phyloP scores from a whole-genome alignment of 64 coral and sea anemone genomes.

The Acropora yongei region DNA sequence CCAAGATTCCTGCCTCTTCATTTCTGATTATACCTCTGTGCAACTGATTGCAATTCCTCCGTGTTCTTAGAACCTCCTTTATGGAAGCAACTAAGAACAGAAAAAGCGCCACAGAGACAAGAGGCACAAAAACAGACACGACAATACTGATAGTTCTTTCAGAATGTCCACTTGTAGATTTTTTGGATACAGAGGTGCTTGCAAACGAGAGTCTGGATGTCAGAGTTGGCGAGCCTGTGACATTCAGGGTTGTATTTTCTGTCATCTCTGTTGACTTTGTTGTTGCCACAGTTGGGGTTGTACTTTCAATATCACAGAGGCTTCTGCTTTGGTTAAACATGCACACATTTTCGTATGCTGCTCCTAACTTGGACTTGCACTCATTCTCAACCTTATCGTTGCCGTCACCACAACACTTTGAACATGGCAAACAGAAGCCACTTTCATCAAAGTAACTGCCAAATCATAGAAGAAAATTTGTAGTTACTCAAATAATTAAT shows the following conservation, averaged over 20 bases:
- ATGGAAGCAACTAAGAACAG: too few relatives aligned
- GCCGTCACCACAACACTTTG: slow-evolving; percentile 58
- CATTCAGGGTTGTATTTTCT: background rate
- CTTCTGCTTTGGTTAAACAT: background rate
- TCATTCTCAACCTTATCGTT: slow-evolving; percentile 32
- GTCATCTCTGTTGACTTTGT: background rate
- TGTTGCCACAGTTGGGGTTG: background rate
- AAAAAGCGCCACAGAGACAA: background rate
- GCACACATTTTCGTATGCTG: slow-evolving; percentile 1
- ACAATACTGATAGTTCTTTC: too few relatives aligned
- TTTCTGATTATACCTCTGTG: background rate
- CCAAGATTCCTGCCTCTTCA: background rate
- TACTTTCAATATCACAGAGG: background rate
- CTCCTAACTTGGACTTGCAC: slow-evolving; percentile 3
- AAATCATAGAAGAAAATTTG: background rate
- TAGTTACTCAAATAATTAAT: too few relatives aligned
- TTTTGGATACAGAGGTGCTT: background rate
- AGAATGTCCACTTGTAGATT: background rate
- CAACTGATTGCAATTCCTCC: background rate
- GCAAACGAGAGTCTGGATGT: background rate
- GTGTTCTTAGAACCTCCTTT: background rate
- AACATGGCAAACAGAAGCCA: slow-evolving; percentile 23
- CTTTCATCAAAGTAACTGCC: slow-evolving; percentile 6
- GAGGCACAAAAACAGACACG: too few relatives aligned
- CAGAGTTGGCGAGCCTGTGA: background rate